phyloP scores from a whole-genome alignment of 2,797 vertebrate genomes.

The Astyanax mexicanus region DNA sequence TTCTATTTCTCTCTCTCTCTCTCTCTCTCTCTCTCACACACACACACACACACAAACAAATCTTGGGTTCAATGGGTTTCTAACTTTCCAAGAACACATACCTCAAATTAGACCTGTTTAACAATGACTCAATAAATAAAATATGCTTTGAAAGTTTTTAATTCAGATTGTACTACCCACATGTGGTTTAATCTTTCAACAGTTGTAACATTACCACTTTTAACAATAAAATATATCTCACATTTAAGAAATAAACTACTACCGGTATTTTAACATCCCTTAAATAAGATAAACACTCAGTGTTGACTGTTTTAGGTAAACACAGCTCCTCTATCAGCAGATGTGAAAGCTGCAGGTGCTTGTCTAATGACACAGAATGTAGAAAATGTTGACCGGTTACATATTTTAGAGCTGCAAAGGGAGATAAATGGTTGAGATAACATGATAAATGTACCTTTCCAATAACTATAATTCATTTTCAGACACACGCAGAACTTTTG shows the following conservation, averaged over 20 bases:
- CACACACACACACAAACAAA: neutral
- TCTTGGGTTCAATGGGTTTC: too few species aligned
- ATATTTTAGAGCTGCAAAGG: constrained; percentile 35
- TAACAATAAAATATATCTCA: neutral
- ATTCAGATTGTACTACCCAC: too few species aligned
- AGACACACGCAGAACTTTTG: constrained; percentile 11
- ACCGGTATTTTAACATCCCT: too few species aligned
- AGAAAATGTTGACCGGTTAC: constrained; percentile 34
- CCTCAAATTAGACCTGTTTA: too few species aligned
- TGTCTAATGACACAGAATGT: constrained; percentile 11
- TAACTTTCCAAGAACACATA: too few species aligned
- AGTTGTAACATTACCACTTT: neutral
- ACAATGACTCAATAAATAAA: too few species aligned
- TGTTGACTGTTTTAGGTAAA: too few species aligned
- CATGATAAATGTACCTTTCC: constrained; percentile 26
- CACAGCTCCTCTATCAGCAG: neutral
- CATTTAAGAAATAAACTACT: neutral
- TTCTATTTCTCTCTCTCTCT: neutral
- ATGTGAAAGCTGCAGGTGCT: neutral
- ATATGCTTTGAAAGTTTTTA: too few species aligned
- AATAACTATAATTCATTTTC: neutral
- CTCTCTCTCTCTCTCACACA: neutral
- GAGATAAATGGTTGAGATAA: constrained; percentile 41
- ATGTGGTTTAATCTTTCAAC: neutral
- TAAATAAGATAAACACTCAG: too few species aligned